Evolutionary conservation across 2,888 invertebrate genomes (phyloP).

Genomic region (Eutolmus rufibarbis): DNA sequence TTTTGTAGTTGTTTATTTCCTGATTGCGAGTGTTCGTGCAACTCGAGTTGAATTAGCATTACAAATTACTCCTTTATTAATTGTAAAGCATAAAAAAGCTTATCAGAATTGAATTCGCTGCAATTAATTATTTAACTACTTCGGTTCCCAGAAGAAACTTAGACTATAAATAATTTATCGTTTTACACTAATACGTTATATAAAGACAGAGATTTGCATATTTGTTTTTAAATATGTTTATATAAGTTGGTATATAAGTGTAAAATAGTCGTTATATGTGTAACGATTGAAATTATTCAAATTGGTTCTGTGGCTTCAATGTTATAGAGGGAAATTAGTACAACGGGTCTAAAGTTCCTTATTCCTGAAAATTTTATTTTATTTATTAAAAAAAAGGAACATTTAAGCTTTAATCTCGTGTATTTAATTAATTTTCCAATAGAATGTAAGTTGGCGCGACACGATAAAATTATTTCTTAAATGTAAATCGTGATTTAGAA

Average conservation of each 20-base stretch:
- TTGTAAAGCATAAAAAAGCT: background rate
- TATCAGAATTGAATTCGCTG: background rate
- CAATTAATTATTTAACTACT: background rate
- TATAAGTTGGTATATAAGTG: too few relatives aligned
- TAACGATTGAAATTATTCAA: background rate
- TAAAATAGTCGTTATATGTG: too few relatives aligned
- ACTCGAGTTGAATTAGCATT: background rate
- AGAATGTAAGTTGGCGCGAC: too few relatives aligned
- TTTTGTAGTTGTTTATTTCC: background rate
- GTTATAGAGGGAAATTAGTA: background rate
- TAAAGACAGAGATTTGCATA: background rate
- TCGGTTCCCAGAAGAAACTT: background rate
- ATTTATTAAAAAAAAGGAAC: too few relatives aligned
- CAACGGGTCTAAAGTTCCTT: background rate
- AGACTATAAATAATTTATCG: background rate
- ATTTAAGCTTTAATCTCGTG: too few relatives aligned
- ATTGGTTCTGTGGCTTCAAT: background rate
- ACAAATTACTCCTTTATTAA: background rate
- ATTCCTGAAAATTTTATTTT: background rate
- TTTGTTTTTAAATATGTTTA: background rate
- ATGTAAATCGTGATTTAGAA: too few relatives aligned
- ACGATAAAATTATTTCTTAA: too few relatives aligned
- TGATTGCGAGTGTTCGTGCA: background rate
- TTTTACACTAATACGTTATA: background rate
- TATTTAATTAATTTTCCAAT: too few relatives aligned